These are phyloP conservation scores for Anarhynchus alexandrinus DNA, from an alignment of 2,113 vertebrate genomes.

Conservation along the genomic window DNA sequence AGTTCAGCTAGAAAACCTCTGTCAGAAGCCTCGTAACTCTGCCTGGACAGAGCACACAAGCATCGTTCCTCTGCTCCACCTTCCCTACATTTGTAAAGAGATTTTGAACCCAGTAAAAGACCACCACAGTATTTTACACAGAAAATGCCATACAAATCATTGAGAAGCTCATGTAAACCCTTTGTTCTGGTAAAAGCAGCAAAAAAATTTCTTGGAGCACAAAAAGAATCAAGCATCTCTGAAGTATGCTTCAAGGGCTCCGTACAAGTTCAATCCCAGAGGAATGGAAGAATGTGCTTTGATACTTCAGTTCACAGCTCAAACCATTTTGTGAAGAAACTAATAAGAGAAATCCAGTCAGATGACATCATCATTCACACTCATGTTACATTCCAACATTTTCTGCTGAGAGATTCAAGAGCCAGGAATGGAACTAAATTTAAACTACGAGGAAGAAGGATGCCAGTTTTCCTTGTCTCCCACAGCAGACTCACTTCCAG, in stretches of 20 bases:
- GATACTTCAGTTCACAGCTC: neutral
- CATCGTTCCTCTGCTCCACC: fast-evolving
- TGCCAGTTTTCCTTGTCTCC: neutral
- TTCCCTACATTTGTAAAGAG: fast-evolving
- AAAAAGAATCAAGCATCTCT: neutral
- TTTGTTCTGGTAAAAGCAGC: neutral
- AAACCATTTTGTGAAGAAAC: neutral
- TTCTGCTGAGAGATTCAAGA: neutral
- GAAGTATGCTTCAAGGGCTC: neutral
- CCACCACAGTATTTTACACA: neutral
- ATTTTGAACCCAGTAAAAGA: neutral
- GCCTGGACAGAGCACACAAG: neutral
- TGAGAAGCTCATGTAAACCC: neutral
- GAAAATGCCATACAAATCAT: neutral
- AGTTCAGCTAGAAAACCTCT: neutral
- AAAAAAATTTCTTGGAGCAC: neutral
- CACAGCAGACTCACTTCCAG: neutral
- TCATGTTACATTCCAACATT: conserved; percentile 22
- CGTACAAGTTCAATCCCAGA: neutral
- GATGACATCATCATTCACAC: conserved; percentile 30
- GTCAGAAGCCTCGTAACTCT: neutral
- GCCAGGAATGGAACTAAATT: conserved; percentile 3
- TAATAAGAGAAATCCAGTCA: conserved; percentile 37
- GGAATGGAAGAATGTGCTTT: neutral
- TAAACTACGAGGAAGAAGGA: neutral